These are phyloP conservation scores for Pachyuromys duprasi DNA, from an alignment of 2,797 vertebrate genomes.

Conservation along the genomic window DNA sequence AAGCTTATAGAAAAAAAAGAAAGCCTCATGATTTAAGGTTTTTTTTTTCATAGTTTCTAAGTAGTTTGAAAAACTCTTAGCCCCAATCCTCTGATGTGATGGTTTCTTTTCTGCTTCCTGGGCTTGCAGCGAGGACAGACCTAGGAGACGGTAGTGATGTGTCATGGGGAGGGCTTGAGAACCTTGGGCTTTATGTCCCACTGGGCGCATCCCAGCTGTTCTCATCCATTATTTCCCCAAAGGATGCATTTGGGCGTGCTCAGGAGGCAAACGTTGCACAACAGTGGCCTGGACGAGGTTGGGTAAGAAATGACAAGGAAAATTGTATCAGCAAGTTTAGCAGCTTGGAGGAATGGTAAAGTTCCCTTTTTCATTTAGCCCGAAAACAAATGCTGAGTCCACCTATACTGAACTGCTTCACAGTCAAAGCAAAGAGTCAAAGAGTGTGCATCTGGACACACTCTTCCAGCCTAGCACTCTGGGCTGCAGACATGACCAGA, in stretches of 20 bases:
- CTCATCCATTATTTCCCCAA: background rate
- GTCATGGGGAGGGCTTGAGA: background rate
- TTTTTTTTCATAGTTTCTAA: background rate
- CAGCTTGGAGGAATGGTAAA: background rate
- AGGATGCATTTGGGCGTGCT: background rate
- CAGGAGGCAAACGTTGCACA: conserved; percentile 33
- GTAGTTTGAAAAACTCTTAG: no score
- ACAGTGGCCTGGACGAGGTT: background rate
- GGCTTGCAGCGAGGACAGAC: background rate
- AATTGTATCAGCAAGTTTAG: background rate
- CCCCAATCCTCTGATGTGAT: background rate
- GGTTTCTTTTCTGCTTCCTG: no score
- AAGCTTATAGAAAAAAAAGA: background rate
- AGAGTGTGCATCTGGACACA: accelerated
- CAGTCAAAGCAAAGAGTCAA: accelerated
- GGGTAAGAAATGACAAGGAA: background rate
- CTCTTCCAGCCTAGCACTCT: accelerated
- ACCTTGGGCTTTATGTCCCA: background rate
- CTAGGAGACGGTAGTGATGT: accelerated
- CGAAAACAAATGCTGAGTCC: background rate
- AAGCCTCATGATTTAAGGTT: background rate
- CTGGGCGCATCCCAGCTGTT: background rate
- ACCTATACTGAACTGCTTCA: background rate
- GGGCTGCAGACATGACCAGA: background rate
- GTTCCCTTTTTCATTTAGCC: background rate